Evolutionary conservation across 1,140 invertebrate genomes (phyloP).

Genomic region (Neelides sp.): DNA sequence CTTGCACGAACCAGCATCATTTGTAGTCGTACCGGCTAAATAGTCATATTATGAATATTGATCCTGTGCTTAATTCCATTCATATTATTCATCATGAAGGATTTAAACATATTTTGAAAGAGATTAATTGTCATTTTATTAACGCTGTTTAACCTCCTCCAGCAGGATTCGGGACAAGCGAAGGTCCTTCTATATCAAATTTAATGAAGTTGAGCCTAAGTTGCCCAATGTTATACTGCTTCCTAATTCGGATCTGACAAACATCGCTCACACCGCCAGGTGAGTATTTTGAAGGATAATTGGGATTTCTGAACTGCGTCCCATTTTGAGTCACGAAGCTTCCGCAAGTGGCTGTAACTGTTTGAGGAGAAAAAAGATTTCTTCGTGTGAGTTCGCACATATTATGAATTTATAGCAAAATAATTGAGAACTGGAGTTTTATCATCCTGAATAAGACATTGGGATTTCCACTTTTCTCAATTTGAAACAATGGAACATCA

Average conservation of each 20-base stretch:
- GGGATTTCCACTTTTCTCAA: too few relatives aligned
- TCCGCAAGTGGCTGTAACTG: conserved; percentile 25
- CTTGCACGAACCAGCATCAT: conserved; percentile 28
- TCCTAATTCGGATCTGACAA: conserved; percentile 27
- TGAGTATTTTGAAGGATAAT: conserved; percentile 23
- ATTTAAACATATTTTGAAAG: too few relatives aligned
- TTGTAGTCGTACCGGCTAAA: not conserved
- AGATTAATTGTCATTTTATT: too few relatives aligned
- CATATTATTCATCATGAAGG: too few relatives aligned
- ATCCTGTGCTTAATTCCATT: too few relatives aligned
- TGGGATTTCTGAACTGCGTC: conserved; percentile 26
- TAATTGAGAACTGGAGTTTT: too few relatives aligned
- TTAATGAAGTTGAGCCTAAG: conserved; percentile 22
- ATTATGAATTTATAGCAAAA: too few relatives aligned
- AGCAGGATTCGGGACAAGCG: not conserved
- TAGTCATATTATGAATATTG: too few relatives aligned
- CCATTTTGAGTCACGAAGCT: conserved; percentile 24
- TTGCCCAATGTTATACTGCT: conserved; percentile 22
- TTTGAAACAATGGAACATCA: too few relatives aligned
- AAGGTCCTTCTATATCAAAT: conserved; percentile 28
- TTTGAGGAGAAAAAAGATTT: too few relatives aligned
- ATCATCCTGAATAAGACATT: not conserved
- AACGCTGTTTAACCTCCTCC: not conserved
- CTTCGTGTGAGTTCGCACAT: too few relatives aligned
- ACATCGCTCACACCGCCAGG: conserved; percentile 20